Percentiles rank a stretch among this genome's conserved stretches.
Evolutionary conservation across 2,888 invertebrate species (phyloP).

Genomic region (Eristalinus sepulchralis): DNA sequence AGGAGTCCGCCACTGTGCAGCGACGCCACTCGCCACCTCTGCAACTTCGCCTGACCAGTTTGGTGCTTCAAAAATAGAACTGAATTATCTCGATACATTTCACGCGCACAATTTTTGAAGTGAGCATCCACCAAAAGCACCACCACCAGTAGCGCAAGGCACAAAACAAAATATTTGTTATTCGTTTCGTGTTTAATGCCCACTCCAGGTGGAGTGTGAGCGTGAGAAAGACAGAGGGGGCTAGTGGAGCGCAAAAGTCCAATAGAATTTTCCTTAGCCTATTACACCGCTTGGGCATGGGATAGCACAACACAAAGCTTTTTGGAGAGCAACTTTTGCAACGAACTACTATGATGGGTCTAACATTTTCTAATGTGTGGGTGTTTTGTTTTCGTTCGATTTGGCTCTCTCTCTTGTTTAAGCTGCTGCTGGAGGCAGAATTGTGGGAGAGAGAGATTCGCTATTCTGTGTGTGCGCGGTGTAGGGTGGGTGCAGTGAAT

Average conservation of each 20-base stretch:
- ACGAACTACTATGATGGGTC: slow-evolving; percentile 24
- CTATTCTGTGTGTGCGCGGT: slow-evolving; percentile 53
- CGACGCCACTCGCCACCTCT: neutral
- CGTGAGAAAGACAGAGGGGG: too few relatives aligned
- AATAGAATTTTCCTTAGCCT: slow-evolving; percentile 69
- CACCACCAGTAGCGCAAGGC: neutral
- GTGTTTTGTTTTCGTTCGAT: slow-evolving; percentile 8
- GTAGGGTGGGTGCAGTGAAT: slow-evolving; percentile 24
- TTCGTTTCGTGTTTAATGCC: neutral
- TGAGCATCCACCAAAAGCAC: slow-evolving; percentile 33
- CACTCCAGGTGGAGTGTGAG: slow-evolving; percentile 25
- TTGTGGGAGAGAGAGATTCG: neutral
- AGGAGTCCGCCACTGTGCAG: slow-evolving; percentile 10
- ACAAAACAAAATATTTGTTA: slow-evolving; percentile 46
- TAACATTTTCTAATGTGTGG: slow-evolving; percentile 19
- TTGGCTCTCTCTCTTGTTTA: slow-evolving; percentile 3
- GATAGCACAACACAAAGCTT: slow-evolving; percentile 69
- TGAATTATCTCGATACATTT: slow-evolving; percentile 44
- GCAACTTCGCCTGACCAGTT: slow-evolving; percentile 23
- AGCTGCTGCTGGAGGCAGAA: neutral
- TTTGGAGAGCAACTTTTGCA: slow-evolving; percentile 58
- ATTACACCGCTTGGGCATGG: slow-evolving; percentile 38
- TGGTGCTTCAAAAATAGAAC: slow-evolving; percentile 55
- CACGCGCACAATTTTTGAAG: slow-evolving; percentile 52
- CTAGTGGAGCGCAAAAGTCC: slow-evolving; percentile 30